A percentile compares a stretch with the other conserved stretches of the same genome.
Conservation (phyloP, 2,888 invertebrate genomes). For the Mythimna lalbum region DNA sequence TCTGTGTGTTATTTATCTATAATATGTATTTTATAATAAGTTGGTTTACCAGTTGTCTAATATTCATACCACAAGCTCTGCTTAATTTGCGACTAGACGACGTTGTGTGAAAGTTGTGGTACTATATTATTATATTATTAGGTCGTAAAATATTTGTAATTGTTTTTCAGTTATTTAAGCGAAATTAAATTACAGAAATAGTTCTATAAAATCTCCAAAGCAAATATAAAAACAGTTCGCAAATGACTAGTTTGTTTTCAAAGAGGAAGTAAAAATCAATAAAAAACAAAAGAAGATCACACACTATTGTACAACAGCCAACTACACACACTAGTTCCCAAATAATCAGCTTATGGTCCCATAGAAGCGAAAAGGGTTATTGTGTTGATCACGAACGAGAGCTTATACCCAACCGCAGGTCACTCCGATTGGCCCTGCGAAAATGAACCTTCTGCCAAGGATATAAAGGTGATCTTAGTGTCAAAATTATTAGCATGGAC, state of each 20-base stretch:
- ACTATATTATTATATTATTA: too few species aligned
- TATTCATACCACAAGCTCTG: too few species aligned
- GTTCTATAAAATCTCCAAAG: too few species aligned
- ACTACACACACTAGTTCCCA: constrained; percentile 6
- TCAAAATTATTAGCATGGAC: neutral
- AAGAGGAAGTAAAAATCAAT: neutral
- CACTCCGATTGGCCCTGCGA: neutral
- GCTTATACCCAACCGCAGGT: constrained; percentile 13
- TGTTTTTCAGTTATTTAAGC: too few species aligned
- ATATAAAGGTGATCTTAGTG: neutral
- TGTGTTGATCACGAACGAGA: constrained; percentile 45
- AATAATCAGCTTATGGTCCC: constrained; percentile 29
- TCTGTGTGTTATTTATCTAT: too few species aligned
- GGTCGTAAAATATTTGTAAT: too few species aligned
- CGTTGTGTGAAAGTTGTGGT: too few species aligned
- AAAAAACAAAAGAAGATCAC: constrained; percentile 20
- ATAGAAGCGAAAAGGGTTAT: constrained; percentile 31
- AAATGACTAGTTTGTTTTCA: neutral
- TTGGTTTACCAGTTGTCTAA: too few species aligned
- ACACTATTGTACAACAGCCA: neutral
- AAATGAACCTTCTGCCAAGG: neutral
- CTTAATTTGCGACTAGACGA: too few species aligned
- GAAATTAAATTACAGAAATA: too few species aligned
- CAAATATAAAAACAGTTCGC: too few species aligned
- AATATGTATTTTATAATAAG: too few species aligned